These are phyloP conservation scores for Clarias laeviceps DNA, from an alignment of 2,797 vertebrate species.

Conservation along the genomic window DNA sequence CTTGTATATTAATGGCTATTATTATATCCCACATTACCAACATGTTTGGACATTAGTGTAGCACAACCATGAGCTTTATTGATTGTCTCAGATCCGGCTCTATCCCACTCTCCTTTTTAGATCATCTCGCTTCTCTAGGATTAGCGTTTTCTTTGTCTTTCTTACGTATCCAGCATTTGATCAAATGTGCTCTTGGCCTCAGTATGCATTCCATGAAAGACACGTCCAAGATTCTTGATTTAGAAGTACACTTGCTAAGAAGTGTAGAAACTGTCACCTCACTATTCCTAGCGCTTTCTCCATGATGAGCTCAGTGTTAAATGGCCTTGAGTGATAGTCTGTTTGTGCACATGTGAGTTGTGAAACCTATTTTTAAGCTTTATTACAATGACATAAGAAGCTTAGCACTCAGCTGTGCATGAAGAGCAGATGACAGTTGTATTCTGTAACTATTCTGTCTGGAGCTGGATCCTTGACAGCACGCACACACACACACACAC, in stretches of 20 bases:
- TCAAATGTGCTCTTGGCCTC: neutral
- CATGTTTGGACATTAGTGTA: neutral
- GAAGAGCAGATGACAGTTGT: slow-evolving; percentile 26
- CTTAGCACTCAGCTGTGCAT: neutral
- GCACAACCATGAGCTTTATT: neutral
- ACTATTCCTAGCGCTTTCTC: neutral
- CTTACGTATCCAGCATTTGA: neutral
- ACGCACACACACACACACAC: neutral
- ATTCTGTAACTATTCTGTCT: slow-evolving; percentile 12
- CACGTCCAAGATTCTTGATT: neutral
- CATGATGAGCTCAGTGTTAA: neutral
- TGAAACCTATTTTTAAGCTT: neutral
- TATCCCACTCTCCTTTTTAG: neutral
- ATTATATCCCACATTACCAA: neutral
- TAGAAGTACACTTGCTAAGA: neutral
- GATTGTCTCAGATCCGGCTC: neutral
- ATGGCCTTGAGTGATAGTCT: neutral
- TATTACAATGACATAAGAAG: slow-evolving; percentile 12
- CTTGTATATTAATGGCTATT: neutral
- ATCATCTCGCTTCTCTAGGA: neutral
- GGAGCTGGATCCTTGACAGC: neutral
- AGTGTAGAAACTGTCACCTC: neutral
- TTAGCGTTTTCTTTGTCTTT: neutral
- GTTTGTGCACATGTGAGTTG: neutral
- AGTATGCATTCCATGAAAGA: neutral